Evolutionary conservation across 2,113 vertebrate species (phyloP).

Genomic region (Datnioides undecimradiatus): DNA sequence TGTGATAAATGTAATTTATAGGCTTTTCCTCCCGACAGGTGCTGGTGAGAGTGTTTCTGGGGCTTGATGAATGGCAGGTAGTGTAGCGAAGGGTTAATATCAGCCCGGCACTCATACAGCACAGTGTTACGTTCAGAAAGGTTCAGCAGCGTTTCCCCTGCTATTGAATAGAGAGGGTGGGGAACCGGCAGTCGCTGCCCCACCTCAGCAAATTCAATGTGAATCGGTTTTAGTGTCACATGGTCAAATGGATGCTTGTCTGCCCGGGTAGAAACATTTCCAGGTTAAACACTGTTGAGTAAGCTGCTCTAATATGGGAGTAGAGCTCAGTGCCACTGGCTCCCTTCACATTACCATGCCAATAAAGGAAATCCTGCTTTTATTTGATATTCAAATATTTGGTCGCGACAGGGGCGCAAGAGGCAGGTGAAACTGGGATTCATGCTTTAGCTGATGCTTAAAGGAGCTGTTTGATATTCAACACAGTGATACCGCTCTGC

Average conservation of each 20-base stretch:
- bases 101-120: conserved; percentile 6
- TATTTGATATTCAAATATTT: conserved; percentile 40
- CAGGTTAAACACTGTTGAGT: conserved; percentile 55
- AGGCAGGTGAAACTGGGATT: conserved; percentile 4
- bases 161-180: conserved; percentile 58
- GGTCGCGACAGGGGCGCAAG: background rate
- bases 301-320: conserved; percentile 14
- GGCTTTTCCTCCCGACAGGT: conserved; percentile 41
- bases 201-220: conserved; percentile 35
- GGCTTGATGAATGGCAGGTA: conserved; percentile 54
- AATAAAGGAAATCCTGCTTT: conserved; percentile 47
- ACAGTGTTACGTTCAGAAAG: conserved; percentile 25
- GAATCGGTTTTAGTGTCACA: conserved; percentile 32
- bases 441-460: background rate
- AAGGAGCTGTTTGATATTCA: background rate
- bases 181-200: conserved; percentile 32
- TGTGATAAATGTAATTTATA: conserved; percentile 57
- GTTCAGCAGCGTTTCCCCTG: conserved; percentile 53
- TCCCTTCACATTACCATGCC: conserved; percentile 16
- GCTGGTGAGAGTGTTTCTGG: conserved; percentile 12
- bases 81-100: conserved; percentile 60
- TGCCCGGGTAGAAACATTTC: conserved; percentile 47
- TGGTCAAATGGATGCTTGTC: conserved; percentile 48
- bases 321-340: conserved; percentile 16
- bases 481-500: no score